Percentiles rank a stretch among this genome's conserved stretches.
phyloP scores from a whole-genome alignment of 2,113 vertebrate species.

The Tor tambroides region DNA sequence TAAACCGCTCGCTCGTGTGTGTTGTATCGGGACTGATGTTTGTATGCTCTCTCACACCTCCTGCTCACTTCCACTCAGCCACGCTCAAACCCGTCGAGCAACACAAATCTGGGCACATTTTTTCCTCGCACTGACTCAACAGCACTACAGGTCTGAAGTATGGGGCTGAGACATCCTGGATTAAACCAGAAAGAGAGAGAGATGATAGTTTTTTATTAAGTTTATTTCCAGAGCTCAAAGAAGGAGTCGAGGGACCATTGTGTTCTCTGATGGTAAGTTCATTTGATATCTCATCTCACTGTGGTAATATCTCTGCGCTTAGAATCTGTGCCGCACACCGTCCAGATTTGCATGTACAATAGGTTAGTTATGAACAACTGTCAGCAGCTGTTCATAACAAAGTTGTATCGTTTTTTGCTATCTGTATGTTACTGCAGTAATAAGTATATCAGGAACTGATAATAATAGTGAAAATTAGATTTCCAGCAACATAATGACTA shows the following conservation, averaged over 20 bases:
- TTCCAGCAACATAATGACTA: no score
- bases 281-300: neutral
- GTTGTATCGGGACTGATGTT: neutral
- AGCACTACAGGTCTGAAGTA: neutral
- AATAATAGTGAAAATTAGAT: neutral
- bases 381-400: neutral
- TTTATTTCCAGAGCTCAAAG: neutral
- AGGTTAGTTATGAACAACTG: neutral
- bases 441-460: neutral
- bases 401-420: neutral
- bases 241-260: neutral
- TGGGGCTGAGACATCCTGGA: neutral
- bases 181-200: neutral
- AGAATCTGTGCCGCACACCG: neutral
- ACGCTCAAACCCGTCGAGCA: slow-evolving; percentile 38
- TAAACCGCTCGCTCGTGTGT: neutral
- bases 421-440: neutral
- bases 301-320: neutral
- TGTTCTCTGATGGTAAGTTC: neutral
- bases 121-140: neutral
- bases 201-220: neutral
- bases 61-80: neutral
- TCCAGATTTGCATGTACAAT: neutral
- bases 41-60: neutral
- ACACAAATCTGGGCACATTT: slow-evolving; percentile 22